These are phyloP conservation scores for Tenualosa ilisha DNA, from an alignment of 2,797 vertebrate genomes.

Conservation along the genomic window DNA sequence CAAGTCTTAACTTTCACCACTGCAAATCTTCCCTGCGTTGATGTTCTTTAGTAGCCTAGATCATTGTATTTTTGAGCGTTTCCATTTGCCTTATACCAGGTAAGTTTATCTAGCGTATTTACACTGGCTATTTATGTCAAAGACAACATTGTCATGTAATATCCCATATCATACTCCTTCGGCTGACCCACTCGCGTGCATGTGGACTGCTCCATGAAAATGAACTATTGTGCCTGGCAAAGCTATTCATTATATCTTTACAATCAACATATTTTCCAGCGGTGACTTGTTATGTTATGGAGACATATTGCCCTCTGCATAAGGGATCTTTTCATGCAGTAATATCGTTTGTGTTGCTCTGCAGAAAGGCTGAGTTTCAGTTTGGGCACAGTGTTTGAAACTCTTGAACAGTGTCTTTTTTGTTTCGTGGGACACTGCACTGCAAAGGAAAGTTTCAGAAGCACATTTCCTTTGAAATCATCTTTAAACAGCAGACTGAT, in stretches of 20 bases:
- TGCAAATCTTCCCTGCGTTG: neutral
- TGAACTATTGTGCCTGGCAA: slow-evolving; percentile 61
- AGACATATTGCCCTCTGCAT: slow-evolving; percentile 71
- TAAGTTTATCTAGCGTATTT: slow-evolving; percentile 6
- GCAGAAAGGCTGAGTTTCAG: slow-evolving; percentile 80
- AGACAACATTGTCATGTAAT: slow-evolving; percentile 39
- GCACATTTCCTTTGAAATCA: slow-evolving; percentile 67
- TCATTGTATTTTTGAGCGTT: neutral
- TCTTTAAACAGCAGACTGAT: slow-evolving; percentile 39
- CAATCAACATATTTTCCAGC: slow-evolving; percentile 70
- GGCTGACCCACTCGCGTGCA: slow-evolving; percentile 45
- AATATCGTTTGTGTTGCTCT: slow-evolving; percentile 75
- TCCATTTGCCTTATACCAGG: neutral
- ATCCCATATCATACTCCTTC: slow-evolving; percentile 52
- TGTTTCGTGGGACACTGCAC: slow-evolving; percentile 75
- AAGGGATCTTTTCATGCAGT: slow-evolving; percentile 74
- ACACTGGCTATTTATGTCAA: slow-evolving; percentile 45
- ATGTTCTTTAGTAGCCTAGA: neutral
- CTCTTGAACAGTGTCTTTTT: slow-evolving; percentile 82
- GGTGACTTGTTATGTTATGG: slow-evolving; percentile 73
- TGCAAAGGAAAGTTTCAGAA: slow-evolving; percentile 71
- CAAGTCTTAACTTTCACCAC: neutral
- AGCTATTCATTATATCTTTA: slow-evolving; percentile 69
- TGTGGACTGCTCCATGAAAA: slow-evolving; percentile 63
- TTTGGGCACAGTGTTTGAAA: slow-evolving; percentile 58